Percentiles rank a stretch among this genome's conserved stretches.
Conservation (phyloP, 2,888 invertebrate species). For the Xestoiulus laeticollis region DNA sequence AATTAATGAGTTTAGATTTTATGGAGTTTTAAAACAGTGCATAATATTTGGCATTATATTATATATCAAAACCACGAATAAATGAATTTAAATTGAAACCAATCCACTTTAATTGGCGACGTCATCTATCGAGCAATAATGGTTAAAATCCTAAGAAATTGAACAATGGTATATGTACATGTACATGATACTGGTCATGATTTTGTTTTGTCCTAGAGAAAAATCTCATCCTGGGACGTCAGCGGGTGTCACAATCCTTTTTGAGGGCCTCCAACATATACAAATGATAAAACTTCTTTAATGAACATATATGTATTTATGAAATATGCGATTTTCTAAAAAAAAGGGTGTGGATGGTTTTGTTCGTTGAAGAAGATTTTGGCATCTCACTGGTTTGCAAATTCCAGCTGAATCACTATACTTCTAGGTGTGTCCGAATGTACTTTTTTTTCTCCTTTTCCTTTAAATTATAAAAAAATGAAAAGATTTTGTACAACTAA, state of each 20-base stretch:
- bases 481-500: slow-evolving; percentile 44
- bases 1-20: no score
- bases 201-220: background rate
- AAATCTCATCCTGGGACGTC: background rate
- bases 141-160: no score
- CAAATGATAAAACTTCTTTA: background rate
- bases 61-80: no score
- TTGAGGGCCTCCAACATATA: background rate
- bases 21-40: no score
- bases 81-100: no score
- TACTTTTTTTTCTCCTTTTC: slow-evolving; percentile 43
- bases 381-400: slow-evolving; percentile 40
- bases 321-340: slow-evolving; percentile 4
- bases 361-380: slow-evolving; percentile 34
- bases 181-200: background rate
- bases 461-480: slow-evolving; percentile 23
- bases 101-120: no score
- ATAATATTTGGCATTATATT: no score
- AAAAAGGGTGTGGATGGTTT: slow-evolving; percentile 4
- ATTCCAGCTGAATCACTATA: slow-evolving; percentile 52
- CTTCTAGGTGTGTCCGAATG: slow-evolving; percentile 48
- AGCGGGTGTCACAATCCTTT: background rate
- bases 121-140: no score
- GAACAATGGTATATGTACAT: no score
- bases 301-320: slow-evolving; percentile 29